A percentile compares a stretch with the other conserved stretches of the same genome.
These are phyloP conservation scores for Desmophyllum pertusum DNA, from an alignment of 92 coral and sea anemone genomes.

Conservation along the genomic window DNA sequence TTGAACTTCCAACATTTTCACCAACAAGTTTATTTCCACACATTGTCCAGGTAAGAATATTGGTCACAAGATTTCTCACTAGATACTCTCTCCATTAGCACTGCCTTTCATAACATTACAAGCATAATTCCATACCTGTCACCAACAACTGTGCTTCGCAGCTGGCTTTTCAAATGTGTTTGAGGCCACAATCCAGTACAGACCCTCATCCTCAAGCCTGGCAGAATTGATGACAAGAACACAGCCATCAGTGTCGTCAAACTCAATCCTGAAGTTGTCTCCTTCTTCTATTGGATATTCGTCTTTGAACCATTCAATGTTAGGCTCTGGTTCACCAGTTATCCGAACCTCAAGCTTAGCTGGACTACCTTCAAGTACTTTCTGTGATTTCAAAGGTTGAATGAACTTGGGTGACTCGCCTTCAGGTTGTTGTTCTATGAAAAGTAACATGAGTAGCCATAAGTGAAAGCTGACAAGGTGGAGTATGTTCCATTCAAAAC, in stretches of 20 bases:
- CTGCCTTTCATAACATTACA: neutral
- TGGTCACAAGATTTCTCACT: neutral
- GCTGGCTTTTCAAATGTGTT: constrained; percentile 78
- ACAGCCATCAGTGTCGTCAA: constrained; percentile 83
- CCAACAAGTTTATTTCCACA: neutral
- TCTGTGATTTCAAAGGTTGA: constrained; percentile 68
- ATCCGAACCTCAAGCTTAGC: constrained; percentile 79
- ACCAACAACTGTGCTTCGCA: constrained; percentile 55
- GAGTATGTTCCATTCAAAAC: too few species aligned
- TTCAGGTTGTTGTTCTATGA: constrained; percentile 61
- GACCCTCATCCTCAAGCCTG: constrained; percentile 61
- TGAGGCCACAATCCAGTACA: constrained; percentile 79
- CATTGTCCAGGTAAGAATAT: neutral
- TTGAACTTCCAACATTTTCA: neutral
- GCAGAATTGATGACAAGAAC: constrained; percentile 71
- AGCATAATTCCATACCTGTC: neutral
- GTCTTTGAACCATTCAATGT: constrained; percentile 86
- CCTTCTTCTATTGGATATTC: constrained; percentile 67
- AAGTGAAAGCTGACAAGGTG: too few species aligned
- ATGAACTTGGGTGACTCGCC: constrained; percentile 65
- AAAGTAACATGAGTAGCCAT: neutral
- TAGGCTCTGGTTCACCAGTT: constrained; percentile 81
- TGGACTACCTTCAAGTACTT: constrained; percentile 66
- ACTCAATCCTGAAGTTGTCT: constrained; percentile 83
- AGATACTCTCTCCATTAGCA: neutral